Evolutionary conservation across 2,888 invertebrate genomes (phyloP), one percentile per base, ranked within the genome.

Genomic region (Matsumyia berberina): DNA sequence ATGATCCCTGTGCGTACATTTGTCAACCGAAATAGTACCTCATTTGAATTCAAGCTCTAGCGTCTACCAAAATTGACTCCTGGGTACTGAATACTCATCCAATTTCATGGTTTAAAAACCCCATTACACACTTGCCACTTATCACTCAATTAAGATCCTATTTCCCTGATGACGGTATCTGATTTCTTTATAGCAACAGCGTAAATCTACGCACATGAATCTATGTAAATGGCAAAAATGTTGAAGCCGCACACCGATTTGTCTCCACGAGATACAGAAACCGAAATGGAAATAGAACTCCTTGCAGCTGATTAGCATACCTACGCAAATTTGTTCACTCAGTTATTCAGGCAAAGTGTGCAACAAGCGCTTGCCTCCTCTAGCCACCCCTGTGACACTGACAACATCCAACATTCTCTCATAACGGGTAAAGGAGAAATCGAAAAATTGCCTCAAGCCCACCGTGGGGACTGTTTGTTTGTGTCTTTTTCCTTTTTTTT

Each of bases 231-330:
- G 31, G 37, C 17, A 53, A 42, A 42, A 24, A 39, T n/a, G 24
- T 31, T 46, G 29, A 49, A 11, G 37, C 33, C 33, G 33, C 69
- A 60, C 42, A 60, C 24, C 64, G 33, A 60, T 53, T 58, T 69
- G 58, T 60, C 42, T 39, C 58, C 53, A 15, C 12, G 24, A n/a
- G n/a, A 42, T 24, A 37, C 37, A 17, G 12, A 11, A 42, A 51
- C 17, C 42, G 42, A 53, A 39, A 39, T 51, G 35, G 19, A 67
- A 58, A 74, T 39, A 51, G n/a, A 53, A 69, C 60, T 55, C 42
- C 60, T 77, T 60, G 67, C 51, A 60, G 29, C 69, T 69, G 69
- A 67, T 77, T 77, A 69, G 77, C 77, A 77, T 76, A 49, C 76
- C 66, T 66, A 57, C 66, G 74, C 37, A 49, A 66, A 74, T 66